Evolutionary conservation across 2,113 vertebrate genomes (phyloP), one percentile per base, ranked within the genome.

Genomic region (Pterocles burchelli): DNA sequence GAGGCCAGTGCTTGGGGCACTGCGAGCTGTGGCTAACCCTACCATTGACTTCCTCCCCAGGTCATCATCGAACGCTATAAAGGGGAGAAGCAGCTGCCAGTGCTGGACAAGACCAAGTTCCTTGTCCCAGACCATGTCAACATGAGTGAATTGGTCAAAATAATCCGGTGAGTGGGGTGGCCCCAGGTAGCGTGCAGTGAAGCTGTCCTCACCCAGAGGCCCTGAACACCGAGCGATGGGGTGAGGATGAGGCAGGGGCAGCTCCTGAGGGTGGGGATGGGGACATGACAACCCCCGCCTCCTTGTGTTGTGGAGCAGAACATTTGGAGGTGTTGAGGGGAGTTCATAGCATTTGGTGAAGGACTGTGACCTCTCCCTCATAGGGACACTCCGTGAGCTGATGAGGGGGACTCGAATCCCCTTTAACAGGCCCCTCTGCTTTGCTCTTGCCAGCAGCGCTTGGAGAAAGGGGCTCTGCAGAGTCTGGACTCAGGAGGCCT

Each of bases 131-230:
- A 99, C 95, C 99, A 99, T 21, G 99, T 99, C 96, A 99, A 99
- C 97, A 99, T 99, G 99, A 99, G 99, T 48, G 99, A 99, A 97
- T 93, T 99, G 97, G 99, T 99, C 77, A 99, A 99, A 98, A 99
- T 99, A 96, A 99, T 99, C 97, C 98, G 99, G 99, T 99, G 96
- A 92, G 97, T 92, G 67, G 80, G 43, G 58, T 70, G 80, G 36
- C 79, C 86, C 58, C 67, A 51, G 3, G 6, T 59, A 88, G 28
- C 15, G 2, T 10, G 13, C 46, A 61, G 59, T 77, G 74, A 91
- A 24, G n/a, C 29, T n/a, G 22, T 71, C 52, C n/a, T 66, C 4
- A 17, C 13, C 21, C n/a, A 8, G 17, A 48, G 54, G 34, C 28
- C 34, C 77, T 61, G 57, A 9, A 11, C 51, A 18, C 13, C 16